Base-by-base conservation (phyloP, 2,888 invertebrate species). In the Petrophora chlorosata region DNA sequence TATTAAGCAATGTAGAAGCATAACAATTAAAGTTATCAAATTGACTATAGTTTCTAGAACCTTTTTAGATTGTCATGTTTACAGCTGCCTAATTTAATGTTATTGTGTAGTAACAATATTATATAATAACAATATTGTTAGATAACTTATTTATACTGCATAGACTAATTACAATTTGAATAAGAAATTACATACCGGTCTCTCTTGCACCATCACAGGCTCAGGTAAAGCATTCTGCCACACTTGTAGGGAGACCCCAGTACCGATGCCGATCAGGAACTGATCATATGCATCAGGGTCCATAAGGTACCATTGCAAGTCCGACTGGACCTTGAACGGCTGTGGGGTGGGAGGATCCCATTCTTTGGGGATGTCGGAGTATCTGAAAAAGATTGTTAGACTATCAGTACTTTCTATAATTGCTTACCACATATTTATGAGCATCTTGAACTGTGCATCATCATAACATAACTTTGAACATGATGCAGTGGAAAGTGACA, bases 261-360 rank as follows among this genome's bases (percentile, higher is more conserved):
- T 95, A 34, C 97, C 97, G 39, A 94, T 94, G 13, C 97, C 96
- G 9, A 98, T 95, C 69, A 96, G 94, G 85, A 95, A 99, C 82
- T 99, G 99, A 89, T 99, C 99, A 70, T 96, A 97, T 41, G 98
- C 97, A 88, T 99, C 98, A 0, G 96, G 96, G 73, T 99, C 98
- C 79, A 96, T 92, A 26, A 99, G 91, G 90, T 97, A 99, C 86
- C 95, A 96, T 79, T 97, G 96, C 48, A 99, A 90, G 89, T 99
- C 99, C 26, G 96, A 96, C 76, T 97, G 96, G 47, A 98, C 96
- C 77, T 96, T 95, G 86, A 97, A 99, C 0, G 97, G 95, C 74
- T 96, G 95, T 0, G 96, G 95, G 36, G 93, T 92, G 29, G 99
- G 99, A 0, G 96, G 94, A 57, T 96, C 95, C 98, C 99, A 99